Conservation (phyloP, 23 tunicate species). For the Pegea sp. region DNA sequence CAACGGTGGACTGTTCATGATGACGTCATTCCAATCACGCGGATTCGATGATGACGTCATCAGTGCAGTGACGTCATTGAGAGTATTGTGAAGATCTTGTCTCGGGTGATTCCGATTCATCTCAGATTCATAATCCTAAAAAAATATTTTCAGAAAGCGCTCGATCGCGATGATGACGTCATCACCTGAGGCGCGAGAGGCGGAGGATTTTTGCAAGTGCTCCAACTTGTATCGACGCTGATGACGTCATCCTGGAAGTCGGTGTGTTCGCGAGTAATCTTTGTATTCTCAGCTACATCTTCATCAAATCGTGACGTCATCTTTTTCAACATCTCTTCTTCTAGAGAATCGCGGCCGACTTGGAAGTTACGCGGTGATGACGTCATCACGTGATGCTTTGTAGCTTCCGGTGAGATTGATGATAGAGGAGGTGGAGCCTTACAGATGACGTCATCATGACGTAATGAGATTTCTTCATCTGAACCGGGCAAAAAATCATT, state of each 20-base stretch:
- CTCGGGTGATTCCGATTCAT: conserved; percentile 19
- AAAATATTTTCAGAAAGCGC: too few species aligned
- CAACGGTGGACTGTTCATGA: conserved; percentile 61
- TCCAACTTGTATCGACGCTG: conserved; percentile 61
- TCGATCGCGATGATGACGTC: too few species aligned
- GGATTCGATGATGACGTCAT: conserved; percentile 34
- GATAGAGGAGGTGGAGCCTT: conserved; percentile 31
- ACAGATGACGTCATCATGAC: conserved; percentile 9
- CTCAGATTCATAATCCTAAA: conserved; percentile 35
- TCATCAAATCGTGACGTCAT: too few species aligned
- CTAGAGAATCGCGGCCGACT: conserved; percentile 73
- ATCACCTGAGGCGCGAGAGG: conserved; percentile 38
- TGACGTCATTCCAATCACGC: conserved; percentile 24
- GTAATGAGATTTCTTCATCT: too few species aligned
- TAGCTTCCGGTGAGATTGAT: background rate
- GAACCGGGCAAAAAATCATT: conserved; percentile 6
- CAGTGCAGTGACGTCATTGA: conserved; percentile 7
- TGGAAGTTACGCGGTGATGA: conserved; percentile 28
- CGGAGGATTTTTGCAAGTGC: conserved; percentile 68
- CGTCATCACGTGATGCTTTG: background rate
- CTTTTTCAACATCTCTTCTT: conserved; percentile 24
- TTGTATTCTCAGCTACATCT: conserved; percentile 8
- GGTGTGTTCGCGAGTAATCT: background rate
- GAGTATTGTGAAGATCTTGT: too few species aligned
- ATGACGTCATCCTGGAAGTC: conserved; percentile 5